Evolutionary conservation across 2,888 invertebrate species (phyloP), one percentile per base, ranked within the genome.

Genomic region (Apoda limacodes): DNA sequence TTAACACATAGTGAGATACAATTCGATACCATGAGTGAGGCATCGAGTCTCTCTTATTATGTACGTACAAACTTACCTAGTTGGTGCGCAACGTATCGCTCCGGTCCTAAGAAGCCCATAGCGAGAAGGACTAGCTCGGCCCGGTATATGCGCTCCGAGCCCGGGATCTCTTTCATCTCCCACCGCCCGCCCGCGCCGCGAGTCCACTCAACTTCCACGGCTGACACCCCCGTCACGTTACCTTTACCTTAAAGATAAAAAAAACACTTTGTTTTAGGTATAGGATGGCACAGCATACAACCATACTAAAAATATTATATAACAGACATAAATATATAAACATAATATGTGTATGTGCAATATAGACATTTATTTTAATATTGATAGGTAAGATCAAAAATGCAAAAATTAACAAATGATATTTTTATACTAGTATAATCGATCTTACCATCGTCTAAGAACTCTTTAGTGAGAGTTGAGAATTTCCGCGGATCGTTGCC

Each of bases 81-180:
- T 61, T 98, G 93, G 47, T 87, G 86, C 27, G 95, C 89, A 31
- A 98, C 88, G 37, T 90, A 88, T 56, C 93, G 85, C 78, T 98
- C 98, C 1, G 98, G 98, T 0, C 98, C 98, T 38, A 97, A 81
- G 84, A 99, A 99, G 51, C 99, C 99, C 98, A 99, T 98, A 3
- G 99, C 99, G 28, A 99, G 83, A 40, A 99, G 83, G 32, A 98
- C 93, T 40, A 99, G 82, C 63, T 99, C 95, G 30, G 94, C 93
- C 47, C 89, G 86, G 76, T 86, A 94, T 14, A 89, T 82, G 60
- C 87, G 87, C 60, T 92, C 90, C 1, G 90, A 86, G 41, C 90
- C 93, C 29, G 88, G 83, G 25, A 92, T 70, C 80, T 98, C 94
- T 36, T 86, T 83, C 94, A 98, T 95, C 60, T 90, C 90, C 98